These are phyloP conservation scores for Zophobas atratus DNA, from an alignment of 1,140 invertebrate species.

Conservation along the genomic window DNA sequence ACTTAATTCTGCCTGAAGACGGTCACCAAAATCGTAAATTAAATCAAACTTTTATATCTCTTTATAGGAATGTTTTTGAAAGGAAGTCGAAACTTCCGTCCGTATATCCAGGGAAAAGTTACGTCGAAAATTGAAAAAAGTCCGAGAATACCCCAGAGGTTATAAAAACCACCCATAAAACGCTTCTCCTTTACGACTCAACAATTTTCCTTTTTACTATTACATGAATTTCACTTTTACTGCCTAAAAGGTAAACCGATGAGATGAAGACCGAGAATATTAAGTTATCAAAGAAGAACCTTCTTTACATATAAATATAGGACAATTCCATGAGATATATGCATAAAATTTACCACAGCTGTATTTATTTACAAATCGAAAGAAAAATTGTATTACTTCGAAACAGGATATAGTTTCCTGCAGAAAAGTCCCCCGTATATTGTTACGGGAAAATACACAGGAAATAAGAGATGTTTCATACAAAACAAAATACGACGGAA, in stretches of 20 bases:
- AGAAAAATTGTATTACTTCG: constrained; percentile 1
- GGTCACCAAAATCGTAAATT: neutral
- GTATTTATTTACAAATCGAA: neutral
- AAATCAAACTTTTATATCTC: neutral
- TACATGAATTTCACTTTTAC: constrained; percentile 41
- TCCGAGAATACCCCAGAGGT: constrained; percentile 3
- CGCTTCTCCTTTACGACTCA: constrained; percentile 29
- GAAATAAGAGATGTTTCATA: neutral
- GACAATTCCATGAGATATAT: too few relatives aligned
- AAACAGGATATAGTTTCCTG: neutral
- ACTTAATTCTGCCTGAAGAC: too few relatives aligned
- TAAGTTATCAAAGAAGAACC: constrained; percentile 19
- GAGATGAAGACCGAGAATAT: constrained; percentile 17
- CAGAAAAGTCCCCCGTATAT: neutral
- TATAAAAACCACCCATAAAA: constrained; percentile 38
- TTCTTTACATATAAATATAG: neutral
- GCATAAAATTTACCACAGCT: too few relatives aligned
- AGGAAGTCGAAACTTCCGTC: neutral
- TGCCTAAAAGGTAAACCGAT: constrained; percentile 23
- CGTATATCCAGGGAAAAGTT: neutral
- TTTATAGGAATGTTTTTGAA: neutral
- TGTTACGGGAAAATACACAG: neutral
- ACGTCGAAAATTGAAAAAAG: constrained; percentile 27
- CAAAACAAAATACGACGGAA: constrained; percentile 5
- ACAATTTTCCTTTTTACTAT: constrained; percentile 42